Evolutionary conservation across 2,113 vertebrate genomes (phyloP), one percentile per base, ranked within the genome.

Genomic region (Lota lota): DNA sequence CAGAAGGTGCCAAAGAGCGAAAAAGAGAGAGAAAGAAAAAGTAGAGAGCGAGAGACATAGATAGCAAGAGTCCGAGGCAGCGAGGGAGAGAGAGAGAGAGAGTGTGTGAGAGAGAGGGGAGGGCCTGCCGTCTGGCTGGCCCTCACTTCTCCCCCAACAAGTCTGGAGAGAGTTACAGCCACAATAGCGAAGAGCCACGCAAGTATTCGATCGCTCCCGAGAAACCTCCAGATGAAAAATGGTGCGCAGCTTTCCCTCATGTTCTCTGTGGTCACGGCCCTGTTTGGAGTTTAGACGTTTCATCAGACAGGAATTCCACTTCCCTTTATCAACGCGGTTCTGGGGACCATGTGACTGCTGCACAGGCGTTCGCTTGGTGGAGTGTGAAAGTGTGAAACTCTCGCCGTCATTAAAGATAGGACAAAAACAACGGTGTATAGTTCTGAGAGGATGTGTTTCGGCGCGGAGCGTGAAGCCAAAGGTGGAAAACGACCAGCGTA

Each of bases 281-380:
- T 83, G 84, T 81, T 86, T 79, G 57, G 75, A 85, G 82, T 87
- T 85, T 77, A 70, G 54, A 81, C 72, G 77, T 80, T 72, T 83
- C 78, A 87, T 81, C 80, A 81, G 86, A 79, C 78, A 84, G 77
- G 83, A 88, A 89, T 89, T 87, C 77, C 67, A 82, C 74, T 82
- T 83, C 69, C 51, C 76, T 79, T 85, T 82, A 86, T 47, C 40
- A 6, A 47, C 40, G 40, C 1, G 6, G 40, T 47, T 47, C 40
- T 47, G 40, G 6, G 40, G 40, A 4, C 40, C 40, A 47, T 28
- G 28, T 28, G 28, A 28, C 28, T 5, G 6, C 28, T 5, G 28
- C 28, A 28, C 1, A 3, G 28, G 28, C 28, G n/a, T n/a, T n/a
- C n/a, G n/a, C n/a, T n/a, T n/a, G n/a, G n/a, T n/a, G n/a, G n/a